Conservation (phyloP, 2,113 vertebrate genomes). For the Sitta europaea region DNA sequence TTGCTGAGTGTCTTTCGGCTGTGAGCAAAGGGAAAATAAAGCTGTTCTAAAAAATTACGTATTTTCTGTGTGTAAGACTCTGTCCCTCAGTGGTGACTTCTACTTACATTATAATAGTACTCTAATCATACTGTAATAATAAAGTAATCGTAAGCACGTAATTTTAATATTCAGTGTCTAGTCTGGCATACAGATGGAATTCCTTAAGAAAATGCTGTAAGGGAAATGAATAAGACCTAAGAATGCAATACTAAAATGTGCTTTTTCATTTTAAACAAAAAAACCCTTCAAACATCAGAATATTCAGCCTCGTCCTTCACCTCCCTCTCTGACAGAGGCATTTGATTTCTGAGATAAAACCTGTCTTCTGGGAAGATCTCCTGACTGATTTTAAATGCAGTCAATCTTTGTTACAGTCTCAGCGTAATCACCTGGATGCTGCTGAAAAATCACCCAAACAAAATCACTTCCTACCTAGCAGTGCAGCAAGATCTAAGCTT, state of each 20-base stretch:
- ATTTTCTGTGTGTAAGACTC: background rate
- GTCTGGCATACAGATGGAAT: background rate
- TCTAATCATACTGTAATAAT: background rate
- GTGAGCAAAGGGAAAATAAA: background rate
- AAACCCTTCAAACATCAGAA: background rate
- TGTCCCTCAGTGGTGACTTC: background rate
- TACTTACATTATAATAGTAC: background rate
- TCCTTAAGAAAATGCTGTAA: background rate
- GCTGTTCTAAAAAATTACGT: background rate
- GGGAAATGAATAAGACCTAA: background rate
- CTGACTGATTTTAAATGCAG: background rate
- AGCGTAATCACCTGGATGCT: background rate
- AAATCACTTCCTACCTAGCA: background rate
- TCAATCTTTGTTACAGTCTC: background rate
- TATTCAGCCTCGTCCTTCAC: background rate
- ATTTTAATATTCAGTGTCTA: background rate
- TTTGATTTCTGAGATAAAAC: background rate
- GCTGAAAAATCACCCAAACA: background rate
- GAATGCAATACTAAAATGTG: background rate
- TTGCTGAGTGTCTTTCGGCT: conserved; percentile 97
- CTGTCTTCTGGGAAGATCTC: background rate
- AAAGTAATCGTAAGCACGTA: background rate
- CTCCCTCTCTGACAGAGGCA: background rate
- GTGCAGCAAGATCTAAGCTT: background rate
- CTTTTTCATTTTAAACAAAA: background rate